Percentiles rank a stretch among this genome's conserved stretches.
Conservation (phyloP, 2,113 vertebrate genomes). For the human region GRCh38 chr2:226927001-226927500, state of each 20-base stretch:
- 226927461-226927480: neutral
- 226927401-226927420: neutral
- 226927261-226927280: neutral
- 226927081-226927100: neutral
- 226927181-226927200: neutral
- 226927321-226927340: neutral
- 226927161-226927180: neutral
- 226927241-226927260: neutral
- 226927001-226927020: neutral
- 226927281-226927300: neutral
- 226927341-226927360: neutral
- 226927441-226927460: neutral
- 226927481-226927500: neutral
- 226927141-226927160: too few species aligned
- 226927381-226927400: neutral
- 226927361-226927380: neutral
- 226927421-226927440: neutral
- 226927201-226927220: neutral
- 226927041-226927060: neutral
- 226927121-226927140: neutral
- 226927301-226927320: neutral
- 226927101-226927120: too few species aligned
- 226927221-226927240: neutral
- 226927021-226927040: neutral
- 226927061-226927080: neutral